phyloP scores from a whole-genome alignment of 2,888 invertebrate genomes.

The Pheosia tremula region DNA sequence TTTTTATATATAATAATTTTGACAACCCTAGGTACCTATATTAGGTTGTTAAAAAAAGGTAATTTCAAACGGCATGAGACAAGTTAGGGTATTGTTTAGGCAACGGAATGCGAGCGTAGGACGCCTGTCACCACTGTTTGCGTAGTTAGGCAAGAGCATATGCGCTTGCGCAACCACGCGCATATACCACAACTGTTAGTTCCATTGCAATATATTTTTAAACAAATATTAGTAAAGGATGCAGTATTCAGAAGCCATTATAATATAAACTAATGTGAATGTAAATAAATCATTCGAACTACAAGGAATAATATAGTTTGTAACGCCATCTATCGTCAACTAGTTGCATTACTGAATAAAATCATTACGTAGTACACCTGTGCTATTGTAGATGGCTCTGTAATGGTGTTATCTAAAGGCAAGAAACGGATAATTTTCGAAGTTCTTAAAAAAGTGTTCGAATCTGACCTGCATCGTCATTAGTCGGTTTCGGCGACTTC shows the following conservation, averaged over 20 bases:
- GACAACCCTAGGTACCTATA: neutral
- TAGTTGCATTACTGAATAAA: constrained; percentile 20
- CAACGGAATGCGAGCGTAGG: constrained; percentile 59
- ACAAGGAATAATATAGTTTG: neutral
- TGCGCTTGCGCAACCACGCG: constrained; percentile 47
- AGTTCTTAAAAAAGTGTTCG: neutral
- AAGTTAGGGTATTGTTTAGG: constrained; percentile 23
- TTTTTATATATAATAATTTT: no score
- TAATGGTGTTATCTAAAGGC: no score
- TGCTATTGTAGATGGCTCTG: constrained; percentile 58
- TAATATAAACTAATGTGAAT: no score
- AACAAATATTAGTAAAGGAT: no score
- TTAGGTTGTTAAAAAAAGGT: neutral
- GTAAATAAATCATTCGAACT: no score
- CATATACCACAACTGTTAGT: constrained; percentile 16
- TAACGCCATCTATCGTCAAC: constrained; percentile 42
- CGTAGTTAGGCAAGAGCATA: constrained; percentile 42
- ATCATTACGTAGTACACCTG: constrained; percentile 12
- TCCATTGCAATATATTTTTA: no score
- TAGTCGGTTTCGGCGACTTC: constrained; percentile 72
- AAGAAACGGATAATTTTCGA: neutral
- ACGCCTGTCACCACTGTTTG: constrained; percentile 54
- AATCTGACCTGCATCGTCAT: constrained; percentile 64
- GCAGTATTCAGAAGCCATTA: no score
- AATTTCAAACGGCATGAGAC: constrained; percentile 23